These are phyloP conservation scores for Monochamus saltuarius DNA, from an alignment of 1,140 invertebrate genomes.

Conservation along the genomic window DNA sequence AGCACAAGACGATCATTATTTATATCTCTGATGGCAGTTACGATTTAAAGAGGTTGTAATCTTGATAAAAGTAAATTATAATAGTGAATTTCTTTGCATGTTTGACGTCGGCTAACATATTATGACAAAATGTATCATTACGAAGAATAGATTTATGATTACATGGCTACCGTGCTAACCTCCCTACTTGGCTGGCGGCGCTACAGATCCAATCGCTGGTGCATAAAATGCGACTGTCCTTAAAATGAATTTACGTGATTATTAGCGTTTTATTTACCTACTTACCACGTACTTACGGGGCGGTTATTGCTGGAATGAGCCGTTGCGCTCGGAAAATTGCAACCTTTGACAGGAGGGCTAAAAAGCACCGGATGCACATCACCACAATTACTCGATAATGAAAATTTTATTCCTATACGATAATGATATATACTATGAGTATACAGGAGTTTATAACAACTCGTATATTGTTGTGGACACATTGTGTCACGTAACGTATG, in stretches of 20 bases:
- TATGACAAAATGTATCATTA: constrained; percentile 29
- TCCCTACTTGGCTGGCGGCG: constrained; percentile 6
- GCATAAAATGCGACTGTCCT: constrained; percentile 7
- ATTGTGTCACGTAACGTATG: constrained; percentile 11
- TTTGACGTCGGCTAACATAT: constrained; percentile 19
- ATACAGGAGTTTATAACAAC: too few species aligned
- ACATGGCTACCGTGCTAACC: constrained; percentile 1
- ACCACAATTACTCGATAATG: too few species aligned
- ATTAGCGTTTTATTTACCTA: too few species aligned
- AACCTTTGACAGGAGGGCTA: too few species aligned
- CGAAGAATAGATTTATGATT: constrained; percentile 20
- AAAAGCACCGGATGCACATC: too few species aligned
- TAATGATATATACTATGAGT: too few species aligned
- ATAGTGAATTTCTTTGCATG: constrained; percentile 22
- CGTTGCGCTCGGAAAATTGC: too few species aligned
- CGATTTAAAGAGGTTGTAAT: constrained; percentile 21
- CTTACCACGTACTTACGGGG: too few species aligned
- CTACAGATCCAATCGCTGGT: constrained; percentile 5
- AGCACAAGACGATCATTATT: constrained; percentile 21
- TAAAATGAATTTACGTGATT: too few species aligned
- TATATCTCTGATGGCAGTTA: constrained; percentile 16
- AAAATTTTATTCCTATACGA: too few species aligned
- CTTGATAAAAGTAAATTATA: constrained; percentile 27
- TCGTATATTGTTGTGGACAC: not conserved
- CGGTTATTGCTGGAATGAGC: too few species aligned